Conservation (phyloP, 2,113 vertebrate species). For the Apaloderma vittatum region DNA sequence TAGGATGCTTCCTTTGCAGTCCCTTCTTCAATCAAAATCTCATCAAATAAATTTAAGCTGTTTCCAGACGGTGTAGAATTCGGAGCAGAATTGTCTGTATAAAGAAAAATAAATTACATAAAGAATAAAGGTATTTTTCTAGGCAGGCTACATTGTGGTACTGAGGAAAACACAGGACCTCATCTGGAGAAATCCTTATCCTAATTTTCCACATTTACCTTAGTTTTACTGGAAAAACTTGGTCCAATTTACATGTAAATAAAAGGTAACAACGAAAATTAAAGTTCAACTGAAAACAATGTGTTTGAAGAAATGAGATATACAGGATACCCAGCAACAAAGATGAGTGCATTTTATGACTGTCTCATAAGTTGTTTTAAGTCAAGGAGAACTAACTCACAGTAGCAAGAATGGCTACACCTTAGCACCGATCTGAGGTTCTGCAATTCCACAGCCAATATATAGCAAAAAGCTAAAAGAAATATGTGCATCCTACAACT, state of each 20-base stretch:
- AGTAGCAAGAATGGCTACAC: background rate
- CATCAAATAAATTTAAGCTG: conserved; percentile 94
- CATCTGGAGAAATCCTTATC: background rate
- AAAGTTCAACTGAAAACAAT: background rate
- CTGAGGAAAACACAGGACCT: background rate
- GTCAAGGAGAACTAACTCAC: background rate
- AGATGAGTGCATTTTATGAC: background rate
- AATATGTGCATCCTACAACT: background rate
- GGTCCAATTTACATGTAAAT: background rate
- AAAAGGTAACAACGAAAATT: background rate
- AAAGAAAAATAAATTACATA: background rate
- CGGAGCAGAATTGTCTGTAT: conserved; percentile 63
- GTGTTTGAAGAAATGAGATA: background rate
- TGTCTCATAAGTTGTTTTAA: background rate
- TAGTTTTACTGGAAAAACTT: background rate
- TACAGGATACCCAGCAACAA: background rate
- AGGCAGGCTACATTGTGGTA: background rate
- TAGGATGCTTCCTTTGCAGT: conserved; percentile 88
- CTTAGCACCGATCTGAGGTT: background rate
- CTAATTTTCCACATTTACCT: background rate
- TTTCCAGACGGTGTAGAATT: conserved; percentile 75
- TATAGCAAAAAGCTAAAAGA: background rate
- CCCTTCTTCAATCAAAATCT: conserved; percentile 91
- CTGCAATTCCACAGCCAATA: background rate
- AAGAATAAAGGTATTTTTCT: background rate